Evolutionary conservation across 1,140 invertebrate species (phyloP).

Genomic region (Drosophila sechellia): DNA sequence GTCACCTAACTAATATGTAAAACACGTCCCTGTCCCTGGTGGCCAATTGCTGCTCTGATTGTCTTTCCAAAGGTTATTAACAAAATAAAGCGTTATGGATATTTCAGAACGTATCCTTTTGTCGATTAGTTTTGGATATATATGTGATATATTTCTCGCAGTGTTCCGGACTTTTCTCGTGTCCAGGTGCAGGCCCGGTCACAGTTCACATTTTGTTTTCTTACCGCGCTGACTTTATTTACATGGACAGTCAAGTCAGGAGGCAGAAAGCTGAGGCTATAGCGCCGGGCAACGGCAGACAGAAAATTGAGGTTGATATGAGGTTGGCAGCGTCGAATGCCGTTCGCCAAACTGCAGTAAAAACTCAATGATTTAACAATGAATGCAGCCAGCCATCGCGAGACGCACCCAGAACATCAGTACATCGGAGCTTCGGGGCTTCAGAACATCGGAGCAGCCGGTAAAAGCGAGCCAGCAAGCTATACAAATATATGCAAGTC

Average conservation of each 20-base stretch:
- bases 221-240: conserved; percentile 76
- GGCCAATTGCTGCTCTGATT: neutral
- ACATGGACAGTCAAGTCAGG: conserved; percentile 49
- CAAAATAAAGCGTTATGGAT: too few relatives aligned
- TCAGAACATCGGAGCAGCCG: conserved; percentile 25
- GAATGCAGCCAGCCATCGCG: conserved; percentile 64
- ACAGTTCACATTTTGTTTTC: conserved; percentile 75
- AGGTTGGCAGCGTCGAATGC: conserved; percentile 48
- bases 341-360: conserved; percentile 77
- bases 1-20: neutral
- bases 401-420: conserved; percentile 36
- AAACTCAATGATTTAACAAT: conserved; percentile 83
- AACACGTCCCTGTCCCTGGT: neutral
- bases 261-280: conserved; percentile 30
- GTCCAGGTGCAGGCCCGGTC: conserved; percentile 25
- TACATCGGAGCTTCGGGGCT: conserved; percentile 29
- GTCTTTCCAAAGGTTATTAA: neutral
- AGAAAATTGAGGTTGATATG: conserved; percentile 75
- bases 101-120: too few relatives aligned
- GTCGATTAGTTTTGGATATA: neutral
- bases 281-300: conserved; percentile 19
- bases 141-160: neutral
- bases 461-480: conserved; percentile 35
- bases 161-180: conserved; percentile 2
- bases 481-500: conserved; percentile 67